Evolutionary conservation across 2,797 vertebrate species (phyloP), one percentile per base, ranked within the genome.

Genomic region (Gymnodraco acuticeps): DNA sequence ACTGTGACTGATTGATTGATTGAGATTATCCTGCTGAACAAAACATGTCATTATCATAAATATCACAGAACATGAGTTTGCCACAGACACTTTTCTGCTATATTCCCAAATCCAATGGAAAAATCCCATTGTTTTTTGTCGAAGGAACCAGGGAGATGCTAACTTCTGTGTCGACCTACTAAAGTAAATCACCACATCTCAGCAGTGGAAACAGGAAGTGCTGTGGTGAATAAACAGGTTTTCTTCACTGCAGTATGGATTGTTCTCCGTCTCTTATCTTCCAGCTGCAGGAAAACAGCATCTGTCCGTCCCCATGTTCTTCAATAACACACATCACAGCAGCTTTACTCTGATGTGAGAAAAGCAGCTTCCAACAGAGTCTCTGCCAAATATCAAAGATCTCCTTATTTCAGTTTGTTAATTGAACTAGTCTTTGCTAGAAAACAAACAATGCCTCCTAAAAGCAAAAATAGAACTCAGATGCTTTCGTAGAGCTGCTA

Each of bases 261-360:
- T 74, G 66, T 52, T 51, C 13, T 20, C 56, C 3, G 12, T 31
- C 63, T 14, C 50, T 70, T 82, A 77, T 79, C 78, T 78, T n/a
- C n/a, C 1, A 15, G 85, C 76, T 58, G 73, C 72, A 68, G 11
- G 46, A 70, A 46, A 46, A 20, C 64, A 14, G 46, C 64, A 8
- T 43, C 65, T 20, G 58, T 69, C 43, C 9, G 41, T 71, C 68
- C 55, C 17, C 69, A 48, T 20, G 70, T 50, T 74, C 59, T 61
- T 83, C 78, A 71, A 2, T 58, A 19, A 68, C 61, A 70, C 2
- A 68, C 51, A 64, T 47, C n/a, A 33, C 65, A 47, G 16, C 0
- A 48, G n/a, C 53, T 65, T 59, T 73, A 65, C 8, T 64, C 77
- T 70, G 55, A 71, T 55, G 13, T 1, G 33, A 59, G 54, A 61